Conservation (phyloP, 2,113 vertebrate genomes). For the Thermophis baileyi region DNA sequence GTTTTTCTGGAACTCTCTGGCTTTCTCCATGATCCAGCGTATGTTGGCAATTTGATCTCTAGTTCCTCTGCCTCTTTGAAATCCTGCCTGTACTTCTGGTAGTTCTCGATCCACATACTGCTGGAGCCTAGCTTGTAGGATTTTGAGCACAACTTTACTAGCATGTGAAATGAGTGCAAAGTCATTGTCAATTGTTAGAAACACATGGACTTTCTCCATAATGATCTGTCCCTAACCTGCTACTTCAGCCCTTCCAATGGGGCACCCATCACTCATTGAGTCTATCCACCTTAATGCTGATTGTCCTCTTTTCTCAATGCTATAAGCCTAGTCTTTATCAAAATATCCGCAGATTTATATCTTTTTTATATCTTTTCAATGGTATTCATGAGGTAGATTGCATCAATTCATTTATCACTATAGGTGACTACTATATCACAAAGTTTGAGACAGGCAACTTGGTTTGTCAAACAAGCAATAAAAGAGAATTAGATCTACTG, state of each 20-base stretch:
- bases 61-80: no score
- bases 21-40: no score
- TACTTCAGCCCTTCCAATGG: not conserved
- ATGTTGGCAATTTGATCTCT: no score
- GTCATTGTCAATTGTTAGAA: not conserved
- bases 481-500: not conserved
- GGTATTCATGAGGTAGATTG: not conserved
- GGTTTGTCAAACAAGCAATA: not conserved
- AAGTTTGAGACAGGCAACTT: not conserved
- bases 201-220: not conserved
- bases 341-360: not conserved
- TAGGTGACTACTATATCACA: not conserved
- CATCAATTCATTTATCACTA: not conserved
- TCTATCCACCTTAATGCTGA: not conserved
- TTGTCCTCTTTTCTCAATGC: not conserved
- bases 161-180: no score
- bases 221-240: not conserved
- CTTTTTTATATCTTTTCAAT: not conserved
- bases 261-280: not conserved
- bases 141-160: no score
- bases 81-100: no score
- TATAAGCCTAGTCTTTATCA: not conserved
- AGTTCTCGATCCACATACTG: no score
- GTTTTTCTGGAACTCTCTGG: no score
- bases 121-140: no score